Conservation (phyloP, 2,888 invertebrate genomes). For the Spilosoma lubricipeda region DNA sequence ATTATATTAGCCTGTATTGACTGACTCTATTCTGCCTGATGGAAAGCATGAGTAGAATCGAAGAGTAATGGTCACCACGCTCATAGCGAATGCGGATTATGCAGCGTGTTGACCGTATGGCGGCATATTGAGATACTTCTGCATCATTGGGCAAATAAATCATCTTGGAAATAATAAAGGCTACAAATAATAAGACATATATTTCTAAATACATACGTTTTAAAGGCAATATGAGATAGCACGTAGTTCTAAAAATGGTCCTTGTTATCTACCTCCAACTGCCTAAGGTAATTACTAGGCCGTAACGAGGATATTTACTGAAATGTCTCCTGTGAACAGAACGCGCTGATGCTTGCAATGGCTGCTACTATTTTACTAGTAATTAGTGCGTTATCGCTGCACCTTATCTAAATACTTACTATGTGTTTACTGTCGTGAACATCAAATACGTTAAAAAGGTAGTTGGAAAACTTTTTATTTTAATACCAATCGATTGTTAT, state of each 20-base stretch:
- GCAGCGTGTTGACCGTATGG: too few species aligned
- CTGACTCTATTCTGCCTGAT: too few species aligned
- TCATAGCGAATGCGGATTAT: too few species aligned
- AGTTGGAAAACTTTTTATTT: not conserved
- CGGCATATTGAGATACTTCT: too few species aligned
- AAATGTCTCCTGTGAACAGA: conserved; percentile 1
- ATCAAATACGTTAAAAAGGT: conserved; percentile 2
- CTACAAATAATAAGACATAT: not conserved
- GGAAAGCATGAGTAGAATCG: too few species aligned
- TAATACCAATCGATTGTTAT: too few species aligned
- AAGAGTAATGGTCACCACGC: too few species aligned
- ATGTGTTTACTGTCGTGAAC: not conserved
- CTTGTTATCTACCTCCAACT: conserved; percentile 49
- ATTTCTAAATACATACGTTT: not conserved
- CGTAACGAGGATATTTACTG: conserved; percentile 34
- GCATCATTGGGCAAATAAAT: too few species aligned
- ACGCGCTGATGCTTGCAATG: not conserved
- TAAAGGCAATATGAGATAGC: not conserved
- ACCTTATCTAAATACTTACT: conserved; percentile 13
- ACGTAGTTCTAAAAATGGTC: conserved; percentile 29
- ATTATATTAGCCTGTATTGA: too few species aligned
- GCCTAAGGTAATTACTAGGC: conserved; percentile 49
- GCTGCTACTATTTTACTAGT: conserved; percentile 7
- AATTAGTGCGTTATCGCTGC: conserved; percentile 30
- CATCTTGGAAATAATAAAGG: too few species aligned